phyloP scores from a whole-genome alignment of 2,113 vertebrate genomes.

The Spea multiplicata region DNA sequence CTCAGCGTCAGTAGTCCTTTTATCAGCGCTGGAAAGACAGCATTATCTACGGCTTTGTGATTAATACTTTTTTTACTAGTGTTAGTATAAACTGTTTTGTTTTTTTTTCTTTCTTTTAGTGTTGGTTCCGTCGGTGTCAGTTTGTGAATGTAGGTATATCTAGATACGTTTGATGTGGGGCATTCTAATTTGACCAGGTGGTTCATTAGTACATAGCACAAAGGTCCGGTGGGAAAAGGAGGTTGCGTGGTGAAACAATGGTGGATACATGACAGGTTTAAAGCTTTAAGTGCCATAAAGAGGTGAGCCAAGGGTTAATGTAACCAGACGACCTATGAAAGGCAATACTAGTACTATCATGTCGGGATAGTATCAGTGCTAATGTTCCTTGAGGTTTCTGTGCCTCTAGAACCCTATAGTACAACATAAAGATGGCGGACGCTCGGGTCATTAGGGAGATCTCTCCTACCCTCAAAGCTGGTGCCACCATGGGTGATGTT shows the following conservation, averaged over 20 bases:
- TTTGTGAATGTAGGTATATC: neutral
- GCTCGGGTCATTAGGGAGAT: too few species aligned
- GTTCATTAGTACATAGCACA: neutral
- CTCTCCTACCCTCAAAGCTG: too few species aligned
- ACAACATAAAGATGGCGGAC: too few species aligned
- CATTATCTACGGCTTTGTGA: slow-evolving; percentile 24
- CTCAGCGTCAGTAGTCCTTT: neutral
- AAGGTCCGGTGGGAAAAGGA: neutral
- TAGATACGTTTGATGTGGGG: neutral
- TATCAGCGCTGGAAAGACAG: slow-evolving; percentile 27
- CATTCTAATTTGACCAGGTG: accelerated
- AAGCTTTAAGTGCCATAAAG: too few species aligned
- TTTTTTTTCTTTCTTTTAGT: neutral
- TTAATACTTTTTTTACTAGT: slow-evolving; percentile 43
- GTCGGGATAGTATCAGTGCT: too few species aligned
- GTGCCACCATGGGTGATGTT: too few species aligned
- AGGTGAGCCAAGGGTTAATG: too few species aligned
- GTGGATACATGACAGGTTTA: neutral
- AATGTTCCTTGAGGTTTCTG: too few species aligned
- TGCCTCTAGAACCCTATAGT: too few species aligned
- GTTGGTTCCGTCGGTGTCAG: neutral
- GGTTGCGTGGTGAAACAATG: neutral
- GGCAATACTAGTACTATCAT: too few species aligned
- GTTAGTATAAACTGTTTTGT: slow-evolving; percentile 30
- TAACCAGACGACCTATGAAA: too few species aligned